Evolutionary conservation across 2,797 vertebrate species (phyloP).

Genomic region (Eulemur coronatus): DNA sequence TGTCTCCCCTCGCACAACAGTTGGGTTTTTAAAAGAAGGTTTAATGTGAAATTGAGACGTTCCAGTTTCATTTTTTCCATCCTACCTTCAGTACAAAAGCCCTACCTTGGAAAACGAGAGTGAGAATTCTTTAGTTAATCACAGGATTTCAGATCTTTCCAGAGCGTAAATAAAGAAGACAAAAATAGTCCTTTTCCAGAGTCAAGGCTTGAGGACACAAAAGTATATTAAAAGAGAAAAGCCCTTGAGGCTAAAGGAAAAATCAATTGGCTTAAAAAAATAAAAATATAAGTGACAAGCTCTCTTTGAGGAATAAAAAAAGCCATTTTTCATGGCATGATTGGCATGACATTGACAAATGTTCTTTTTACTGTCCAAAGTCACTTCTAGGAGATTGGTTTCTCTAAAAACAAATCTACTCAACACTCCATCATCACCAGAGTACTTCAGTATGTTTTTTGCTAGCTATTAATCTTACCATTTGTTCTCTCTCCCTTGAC

Average conservation of each 20-base stretch:
- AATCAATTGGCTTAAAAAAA: neutral
- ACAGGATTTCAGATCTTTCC: slow-evolving; percentile 41
- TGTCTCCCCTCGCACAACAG: neutral
- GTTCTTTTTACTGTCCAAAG: neutral
- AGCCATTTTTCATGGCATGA: neutral
- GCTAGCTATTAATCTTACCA: slow-evolving; percentile 13
- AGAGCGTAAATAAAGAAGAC: neutral
- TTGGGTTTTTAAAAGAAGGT: slow-evolving; percentile 11
- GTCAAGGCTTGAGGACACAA: slow-evolving; percentile 29
- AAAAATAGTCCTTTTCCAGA: slow-evolving; percentile 1
- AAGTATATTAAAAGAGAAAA: slow-evolving; percentile 36
- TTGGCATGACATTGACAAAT: neutral
- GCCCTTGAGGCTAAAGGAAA: neutral
- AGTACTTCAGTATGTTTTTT: neutral
- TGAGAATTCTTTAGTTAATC: slow-evolving; percentile 40
- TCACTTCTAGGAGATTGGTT: slow-evolving; percentile 16
- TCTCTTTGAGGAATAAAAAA: neutral
- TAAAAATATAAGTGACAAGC: slow-evolving; percentile 3
- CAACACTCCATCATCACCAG: neutral
- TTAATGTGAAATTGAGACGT: slow-evolving; percentile 46
- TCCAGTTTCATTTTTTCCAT: slow-evolving; percentile 44
- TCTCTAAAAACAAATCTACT: slow-evolving; percentile 55
- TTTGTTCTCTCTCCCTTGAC: neutral
- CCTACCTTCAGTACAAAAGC: slow-evolving; percentile 30
- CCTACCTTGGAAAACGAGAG: slow-evolving; percentile 21